Evolutionary conservation across 2,888 invertebrate species (phyloP).

Genomic region (Osedax fenrisi): DNA sequence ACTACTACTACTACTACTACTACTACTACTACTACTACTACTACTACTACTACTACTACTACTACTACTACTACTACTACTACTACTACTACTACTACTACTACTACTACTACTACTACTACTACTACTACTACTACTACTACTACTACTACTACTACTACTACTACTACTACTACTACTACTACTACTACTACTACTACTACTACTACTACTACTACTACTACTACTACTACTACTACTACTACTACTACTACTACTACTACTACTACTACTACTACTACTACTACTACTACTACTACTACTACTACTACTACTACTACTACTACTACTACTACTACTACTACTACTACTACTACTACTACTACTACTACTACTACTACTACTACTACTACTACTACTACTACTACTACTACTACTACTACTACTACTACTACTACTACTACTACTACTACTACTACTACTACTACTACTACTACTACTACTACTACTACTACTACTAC

Average conservation of each 20-base stretch:
- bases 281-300: constrained; percentile 25
- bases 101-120: no score
- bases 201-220: no score
- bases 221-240: neutral
- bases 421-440: constrained; percentile 22
- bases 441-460: constrained; percentile 23
- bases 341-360: constrained; percentile 20
- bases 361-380: constrained; percentile 20
- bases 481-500: constrained; percentile 9
- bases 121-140: no score
- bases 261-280: constrained; percentile 8
- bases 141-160: no score
- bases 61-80: no score
- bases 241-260: constrained; percentile 5
- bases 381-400: constrained; percentile 22
- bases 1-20: no score
- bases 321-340: constrained; percentile 25
- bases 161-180: no score
- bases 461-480: constrained; percentile 24
- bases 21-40: no score
- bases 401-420: constrained; percentile 22
- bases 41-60: no score
- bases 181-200: no score
- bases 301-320: constrained; percentile 24
- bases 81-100: no score